Evolutionary conservation across 2,113 vertebrate species (phyloP).

Genomic region (Empidonax traillii): DNA sequence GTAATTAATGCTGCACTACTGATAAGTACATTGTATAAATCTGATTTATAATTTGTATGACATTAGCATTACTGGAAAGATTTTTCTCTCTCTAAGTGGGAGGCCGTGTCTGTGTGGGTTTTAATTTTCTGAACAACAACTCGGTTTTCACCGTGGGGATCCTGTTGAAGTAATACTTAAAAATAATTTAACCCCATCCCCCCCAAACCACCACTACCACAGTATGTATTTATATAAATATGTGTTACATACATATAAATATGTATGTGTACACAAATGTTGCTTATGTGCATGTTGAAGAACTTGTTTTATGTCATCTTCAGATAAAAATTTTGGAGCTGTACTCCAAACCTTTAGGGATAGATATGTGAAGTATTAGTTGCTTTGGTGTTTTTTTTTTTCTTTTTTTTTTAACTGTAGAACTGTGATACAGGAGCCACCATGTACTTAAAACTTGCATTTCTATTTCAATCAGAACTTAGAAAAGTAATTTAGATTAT

Average conservation of each 20-base stretch:
- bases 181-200: neutral
- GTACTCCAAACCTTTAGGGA: neutral
- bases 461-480: neutral
- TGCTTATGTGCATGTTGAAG: neutral
- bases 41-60: neutral
- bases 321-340: neutral
- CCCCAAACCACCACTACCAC: too few species aligned
- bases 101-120: neutral
- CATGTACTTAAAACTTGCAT: neutral
- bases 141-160: neutral
- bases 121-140: neutral
- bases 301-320: neutral
- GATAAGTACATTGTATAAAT: neutral
- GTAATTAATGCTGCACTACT: neutral
- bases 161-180: neutral
- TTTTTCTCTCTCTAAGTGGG: neutral
- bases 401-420: neutral
- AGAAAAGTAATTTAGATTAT: neutral
- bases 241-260: neutral
- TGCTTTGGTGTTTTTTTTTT: neutral
- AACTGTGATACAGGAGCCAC: neutral
- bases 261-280: neutral
- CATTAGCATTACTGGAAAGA: neutral
- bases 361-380: neutral
- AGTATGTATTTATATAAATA: neutral